These are phyloP conservation scores for Penaeus japonicus DNA, from an alignment of 1,140 invertebrate species.

Conservation along the genomic window DNA sequence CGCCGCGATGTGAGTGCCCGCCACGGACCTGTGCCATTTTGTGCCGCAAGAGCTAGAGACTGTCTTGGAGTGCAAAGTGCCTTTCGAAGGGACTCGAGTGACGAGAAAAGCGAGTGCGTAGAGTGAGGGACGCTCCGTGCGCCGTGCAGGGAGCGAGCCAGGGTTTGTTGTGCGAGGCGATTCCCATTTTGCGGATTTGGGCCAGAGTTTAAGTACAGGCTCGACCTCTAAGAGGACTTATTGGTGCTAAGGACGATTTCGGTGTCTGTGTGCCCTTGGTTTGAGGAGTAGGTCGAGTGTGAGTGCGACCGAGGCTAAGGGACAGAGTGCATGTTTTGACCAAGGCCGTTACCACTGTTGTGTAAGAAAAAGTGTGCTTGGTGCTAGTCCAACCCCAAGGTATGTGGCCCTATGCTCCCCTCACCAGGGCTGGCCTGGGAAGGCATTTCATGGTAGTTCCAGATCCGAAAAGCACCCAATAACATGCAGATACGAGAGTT, in stretches of 20 bases:
- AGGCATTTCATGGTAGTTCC: too few species aligned
- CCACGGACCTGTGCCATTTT: neutral
- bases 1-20: slow-evolving; percentile 10
- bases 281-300: neutral
- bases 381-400: neutral
- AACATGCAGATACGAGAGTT: too few species aligned
- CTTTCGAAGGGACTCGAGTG: slow-evolving; percentile 2
- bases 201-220: too few species aligned
- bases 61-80: neutral
- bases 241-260: too few species aligned
- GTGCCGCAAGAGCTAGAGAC: slow-evolving; percentile 26
- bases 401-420: too few species aligned
- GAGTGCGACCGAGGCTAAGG: slow-evolving; percentile 2
- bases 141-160: slow-evolving; percentile 20
- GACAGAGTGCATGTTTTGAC: slow-evolving; percentile 19
- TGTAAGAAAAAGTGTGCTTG: neutral
- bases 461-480: too few species aligned
- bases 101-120: slow-evolving; percentile 27
- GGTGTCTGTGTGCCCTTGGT: too few species aligned
- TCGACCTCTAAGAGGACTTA: too few species aligned
- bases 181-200: neutral
- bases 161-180: slow-evolving; percentile 27
- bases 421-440: too few species aligned
- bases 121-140: slow-evolving; percentile 32
- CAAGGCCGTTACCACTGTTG: slow-evolving; percentile 23